A percentile compares a stretch with the other conserved stretches of the same genome.
Evolutionary conservation across 2,888 invertebrate species (phyloP).

Genomic region (Rhogogaster chlorosoma): DNA sequence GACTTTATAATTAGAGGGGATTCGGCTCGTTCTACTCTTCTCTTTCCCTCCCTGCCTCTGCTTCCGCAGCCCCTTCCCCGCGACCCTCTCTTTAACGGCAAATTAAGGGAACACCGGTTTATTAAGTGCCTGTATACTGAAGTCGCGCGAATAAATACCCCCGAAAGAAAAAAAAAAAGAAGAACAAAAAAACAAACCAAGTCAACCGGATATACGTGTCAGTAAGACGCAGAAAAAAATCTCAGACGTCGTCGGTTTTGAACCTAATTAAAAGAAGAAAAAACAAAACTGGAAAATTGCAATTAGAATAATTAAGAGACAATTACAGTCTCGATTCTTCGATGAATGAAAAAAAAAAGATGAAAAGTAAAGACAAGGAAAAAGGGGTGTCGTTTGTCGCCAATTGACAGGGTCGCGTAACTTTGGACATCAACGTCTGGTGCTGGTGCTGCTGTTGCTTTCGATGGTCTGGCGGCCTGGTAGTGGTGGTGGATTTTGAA

Average conservation of each 20-base stretch:
- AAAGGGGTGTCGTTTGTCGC: not conserved
- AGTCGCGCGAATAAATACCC: constrained; percentile 13
- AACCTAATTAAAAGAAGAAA: no score
- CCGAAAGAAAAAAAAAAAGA: not conserved
- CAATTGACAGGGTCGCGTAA: constrained; percentile 19
- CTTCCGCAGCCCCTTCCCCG: not conserved
- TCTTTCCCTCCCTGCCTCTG: not conserved
- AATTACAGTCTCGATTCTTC: not conserved
- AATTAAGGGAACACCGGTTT: constrained; percentile 47
- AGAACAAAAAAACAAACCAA: not conserved
- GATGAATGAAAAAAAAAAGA: not conserved
- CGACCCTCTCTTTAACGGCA: constrained; percentile 26
- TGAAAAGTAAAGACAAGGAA: not conserved
- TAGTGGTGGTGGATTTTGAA: not conserved
- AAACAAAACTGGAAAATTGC: not conserved
- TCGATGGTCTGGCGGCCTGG: not conserved
- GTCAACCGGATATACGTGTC: not conserved
- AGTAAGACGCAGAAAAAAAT: not conserved
- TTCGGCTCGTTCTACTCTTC: constrained; percentile 32
- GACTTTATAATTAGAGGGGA: constrained; percentile 47
- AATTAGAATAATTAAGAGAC: not conserved
- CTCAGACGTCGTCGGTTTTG: not conserved
- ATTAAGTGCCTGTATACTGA: constrained; percentile 35
- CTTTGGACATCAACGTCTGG: not conserved
- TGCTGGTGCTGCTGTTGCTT: not conserved